Base-by-base conservation (phyloP, 2,113 vertebrate species). In the Pangasianodon gigas region DNA sequence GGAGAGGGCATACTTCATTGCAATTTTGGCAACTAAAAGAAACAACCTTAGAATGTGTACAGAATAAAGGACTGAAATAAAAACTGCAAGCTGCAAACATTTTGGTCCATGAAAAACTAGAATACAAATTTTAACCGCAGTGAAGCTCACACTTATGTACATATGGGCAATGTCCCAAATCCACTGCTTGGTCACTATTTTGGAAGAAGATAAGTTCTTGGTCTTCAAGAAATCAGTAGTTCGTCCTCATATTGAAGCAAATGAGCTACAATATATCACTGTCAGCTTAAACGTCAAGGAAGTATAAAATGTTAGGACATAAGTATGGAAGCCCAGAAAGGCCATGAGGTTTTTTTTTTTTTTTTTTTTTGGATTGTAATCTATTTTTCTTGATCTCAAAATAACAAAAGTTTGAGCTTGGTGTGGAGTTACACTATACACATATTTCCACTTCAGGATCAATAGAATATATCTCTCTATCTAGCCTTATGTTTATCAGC, bases 61-160 rank as follows among this genome's bases (percentile, higher is more conserved):
- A 46, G 37, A 6, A 85, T 29, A n/a, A 69, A 85, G 24, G 41
- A 48, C 60, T 71, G 29, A 86, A 86, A 86, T 65, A 65, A 71
- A 86, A 74, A 14, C 19, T 44, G 32, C 32, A 87, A 54, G 4
- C 24, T 87, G 14, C 11, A 87, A 74, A 56, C 21, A 41, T n/a
- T 65, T 85, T 85, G 1, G n/a, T 41, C 11, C 67, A 87, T 52
- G 41, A 37, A 29, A 52, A 86, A 52, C 46, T 71, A 24, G 8
- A 37, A 83, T 5, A 41, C 6, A 83, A 56, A 24, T 56, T 56
- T 37, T 10, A 81, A 54, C 79, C 32, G n/a, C 62, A 52, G 48
- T 71, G 18, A 29, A 86, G 29, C 18, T 69, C 1, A 41, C 13
- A 37, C 44, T 51, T 7, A 52, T 71, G 62, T 52, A 24, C n/a